Base-by-base conservation (phyloP, 2,888 invertebrate species). In the Cantharis nigra region DNA sequence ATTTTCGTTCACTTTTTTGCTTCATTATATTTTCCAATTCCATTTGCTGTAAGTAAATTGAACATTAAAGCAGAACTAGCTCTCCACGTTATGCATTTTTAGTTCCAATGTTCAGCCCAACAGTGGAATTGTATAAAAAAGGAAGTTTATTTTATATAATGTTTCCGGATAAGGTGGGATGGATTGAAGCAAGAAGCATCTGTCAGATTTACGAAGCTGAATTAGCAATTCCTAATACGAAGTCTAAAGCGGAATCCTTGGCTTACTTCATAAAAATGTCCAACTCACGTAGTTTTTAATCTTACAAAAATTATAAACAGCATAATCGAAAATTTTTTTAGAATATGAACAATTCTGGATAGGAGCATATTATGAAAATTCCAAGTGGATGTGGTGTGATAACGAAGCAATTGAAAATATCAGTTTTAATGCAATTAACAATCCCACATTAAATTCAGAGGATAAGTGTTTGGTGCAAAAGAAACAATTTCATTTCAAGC, bases 41-140 rank as follows among this genome's bases (percentile, higher is more conserved):
- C 49, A 49, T 49, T 49, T n/a, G 49, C 49, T n/a, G 49, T 49
- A n/a, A 49, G n/a, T 49, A 49, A 5, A 49, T n/a, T 49, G 9
- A 9, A 2, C 26, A 26, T n/a, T 49, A 49, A 9, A 30, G 28
- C 10, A 30, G 3, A 10, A 30, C 10, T 10, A 9, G 10, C 3
- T 49, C n/a, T n/a, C 9, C 7, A 49, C n/a, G 3, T 33, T 11
- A 13, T 30, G 9, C 10, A 49, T 49, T 49, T 49, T n/a, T n/a
- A 49, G 49, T 49, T 49, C 0, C 33, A 49, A 49, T 3, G 5
- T 2, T 49, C n/a, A n/a, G n/a, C 33, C 28, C 30, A 9, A 23
- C 3, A 67, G 71, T 71, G 9, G 75, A 75, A 23, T 70, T 75
- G 33, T 75, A 64, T 65, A 63, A 9, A 64, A 71, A 65, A 3